Evolutionary conservation across 2,888 invertebrate genomes (phyloP).

Genomic region (Enchytraeus crypticus): DNA sequence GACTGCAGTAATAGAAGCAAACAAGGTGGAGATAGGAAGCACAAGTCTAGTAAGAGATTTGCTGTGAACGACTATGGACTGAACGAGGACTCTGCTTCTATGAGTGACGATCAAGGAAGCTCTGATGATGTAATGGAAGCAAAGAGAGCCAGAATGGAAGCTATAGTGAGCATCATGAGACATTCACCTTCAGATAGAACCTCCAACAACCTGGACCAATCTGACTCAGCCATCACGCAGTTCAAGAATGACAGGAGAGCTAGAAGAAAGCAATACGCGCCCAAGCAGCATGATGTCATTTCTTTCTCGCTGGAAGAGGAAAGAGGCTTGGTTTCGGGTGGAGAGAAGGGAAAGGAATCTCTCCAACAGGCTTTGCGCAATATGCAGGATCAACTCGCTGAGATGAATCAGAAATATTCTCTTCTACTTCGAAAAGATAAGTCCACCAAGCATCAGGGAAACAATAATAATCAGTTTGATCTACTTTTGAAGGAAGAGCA

Average conservation of each 20-base stretch:
- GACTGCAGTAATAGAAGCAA: too few relatives aligned
- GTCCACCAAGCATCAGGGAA: neutral
- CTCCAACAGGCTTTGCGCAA: constrained; percentile 74
- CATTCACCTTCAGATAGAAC: neutral
- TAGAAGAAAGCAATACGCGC: constrained; percentile 87
- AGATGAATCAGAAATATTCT: constrained; percentile 8
- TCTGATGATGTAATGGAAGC: constrained; percentile 49
- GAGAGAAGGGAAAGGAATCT: constrained; percentile 58
- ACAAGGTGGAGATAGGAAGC: neutral
- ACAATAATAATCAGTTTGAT: neutral
- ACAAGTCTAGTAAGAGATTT: neutral
- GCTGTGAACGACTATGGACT: neutral
- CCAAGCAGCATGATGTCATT: constrained; percentile 66
- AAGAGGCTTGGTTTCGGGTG: constrained; percentile 28
- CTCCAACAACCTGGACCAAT: neutral
- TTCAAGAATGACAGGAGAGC: constrained; percentile 8
- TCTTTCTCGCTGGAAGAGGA: constrained; percentile 51
- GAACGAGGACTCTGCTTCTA: constrained; percentile 1
- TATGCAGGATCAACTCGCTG: constrained; percentile 70
- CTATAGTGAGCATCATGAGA: constrained; percentile 77
- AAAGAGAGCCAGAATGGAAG: constrained; percentile 87
- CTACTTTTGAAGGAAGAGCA: neutral
- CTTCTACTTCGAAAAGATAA: neutral
- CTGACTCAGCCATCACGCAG: constrained; percentile 6
- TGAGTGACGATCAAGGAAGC: constrained; percentile 6